Evolutionary conservation across 37 sponge, comb jelly and placozoan species (phyloP), one percentile per base, ranked within the genome.

Genomic region (Corticium candelabrum): DNA sequence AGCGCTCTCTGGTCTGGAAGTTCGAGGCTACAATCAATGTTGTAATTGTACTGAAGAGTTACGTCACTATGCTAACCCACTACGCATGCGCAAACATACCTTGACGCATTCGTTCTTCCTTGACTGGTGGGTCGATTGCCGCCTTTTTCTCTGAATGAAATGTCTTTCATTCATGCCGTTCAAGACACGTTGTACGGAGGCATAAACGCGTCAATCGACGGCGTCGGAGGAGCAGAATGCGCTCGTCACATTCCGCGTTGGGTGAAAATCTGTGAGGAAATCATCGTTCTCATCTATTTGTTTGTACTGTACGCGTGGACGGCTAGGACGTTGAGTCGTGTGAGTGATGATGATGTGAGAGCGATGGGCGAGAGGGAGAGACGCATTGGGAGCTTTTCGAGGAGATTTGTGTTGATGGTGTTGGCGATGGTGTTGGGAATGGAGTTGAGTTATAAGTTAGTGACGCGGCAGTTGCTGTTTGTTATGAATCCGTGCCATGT

Each of bases 401-500:
- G 21, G 62, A 50, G 21, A 50, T 1, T 86, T 0, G 38, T 94
- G 36, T 81, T 94, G 39, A 81, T 82, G 0, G 1, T 81, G 1
- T 68, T 94, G 15, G 79, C 80, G 40, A 11, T 86, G 29, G 80
- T 94, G 37, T 86, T 94, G 40, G 96, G 96, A 3, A 37, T 94
- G 37, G 87, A 94, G 68, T 75, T 86, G 32, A 87, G 92, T 35
- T 94, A 78, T 76, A 94, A 94, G 77, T 57, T 94, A 21, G 79
- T 80, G 33, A 77, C 87, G 1, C 67, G 82, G 3, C 41, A 77
- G 31, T 67, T 89, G 2, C 83, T 94, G 35, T 94, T 86, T 75
- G 77, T 94, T 39, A 41, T 94, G 27, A 94, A 94, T 62, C 96
- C 96, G 37, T 94, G 96, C 67, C 92, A 94, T 73, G 75, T 91